Evolutionary conservation across 1,140 invertebrate genomes (phyloP), one percentile per base, ranked within the genome.

Genomic region (Drosophila pandora): DNA sequence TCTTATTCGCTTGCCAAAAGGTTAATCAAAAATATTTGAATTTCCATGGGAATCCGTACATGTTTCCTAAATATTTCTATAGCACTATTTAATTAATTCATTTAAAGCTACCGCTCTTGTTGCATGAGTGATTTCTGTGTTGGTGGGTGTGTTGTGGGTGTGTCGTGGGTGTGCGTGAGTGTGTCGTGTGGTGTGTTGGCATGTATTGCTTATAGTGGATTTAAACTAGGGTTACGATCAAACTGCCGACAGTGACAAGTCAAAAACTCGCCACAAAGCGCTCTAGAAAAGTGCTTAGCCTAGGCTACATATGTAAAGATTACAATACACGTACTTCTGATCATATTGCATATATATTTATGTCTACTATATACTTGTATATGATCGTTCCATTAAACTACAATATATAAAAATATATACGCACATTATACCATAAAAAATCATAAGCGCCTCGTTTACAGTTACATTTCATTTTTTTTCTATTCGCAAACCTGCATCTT

Each of bases 391-490:
- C 28, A 48, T 69, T 57, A 32, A 50, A 57, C 59, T 76, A 73
- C 50, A 55, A 67, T 74, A 69, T 70, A 70, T 58, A 74, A 64
- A 70, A 64, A 74, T 65, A 74, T 75, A 74, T 75, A 63, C 72
- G 55, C 72, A 43, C 49, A 62, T 64, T 74, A 63, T 63, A 59
- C 28, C 34, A 58, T 78, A 69, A 41, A 79, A 83, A 85, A 85
- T 87, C 78, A 85, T 85, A 85, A 85, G 82, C 82, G 82, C 87
- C 75, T 87, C 78, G 78, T 87, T 85, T 87, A 81, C 82, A 62
- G 80, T 76, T 79, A 63, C 71, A 76, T 82, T 80, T 71, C 34
- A 47, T 47, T 69, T 59, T 59, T 32, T 48, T 41, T 49, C 43
- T 54, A 10, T 58, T 58, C 13, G 49, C 50, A 62, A 58, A 61